Base-by-base conservation (phyloP, 2,113 vertebrate genomes). In the Eurypyga helias region DNA sequence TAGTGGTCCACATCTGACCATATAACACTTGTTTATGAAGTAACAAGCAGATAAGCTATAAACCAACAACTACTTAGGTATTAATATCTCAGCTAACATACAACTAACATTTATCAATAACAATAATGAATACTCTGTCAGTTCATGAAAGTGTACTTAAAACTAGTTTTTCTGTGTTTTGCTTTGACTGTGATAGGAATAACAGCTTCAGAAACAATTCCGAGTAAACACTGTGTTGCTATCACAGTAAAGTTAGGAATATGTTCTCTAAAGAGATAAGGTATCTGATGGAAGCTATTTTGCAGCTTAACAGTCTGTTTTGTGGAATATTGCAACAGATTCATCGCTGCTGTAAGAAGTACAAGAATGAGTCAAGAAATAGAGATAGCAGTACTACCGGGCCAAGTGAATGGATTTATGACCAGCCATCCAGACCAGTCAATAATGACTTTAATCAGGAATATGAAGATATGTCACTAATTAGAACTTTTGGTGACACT, bases 341-440 rank as follows among this genome's bases (percentile, higher is more conserved):
- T 75, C 79, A 84, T 12, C 77, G 34, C 8, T 51, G 28, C 58
- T 70, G 25, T 23, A 72, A 49, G 49, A 72, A 62, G 26, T 29
- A 11, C 24, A 91, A 83, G 72, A 91, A 72, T 7, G 20, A 29
- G 16, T 9, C 28, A 14, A 88, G 76, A 95, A 82, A 49, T 20
- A 25, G 13, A 49, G 25, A 41, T 4, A 83, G 55, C 57, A 48
- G 23, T 10, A 0, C 45, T 54, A 55, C 46, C 25, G 17, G 43
- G 58, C 45, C 67, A 78, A 83, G 54, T 49, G 76, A 97, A 88
- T 77, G 79, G 94, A 90, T 65, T 77, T 95, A 90, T 7, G n/a
- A 81, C 28, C 81, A 58, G 55, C 86, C 86, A 49, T 70, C 41
- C n/a, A 51, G 36, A 80, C 11, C 13, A 70, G 33, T 57, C 71